phyloP scores from a whole-genome alignment of 2,888 invertebrate species.

The Dasysyrphus albostriatus region DNA sequence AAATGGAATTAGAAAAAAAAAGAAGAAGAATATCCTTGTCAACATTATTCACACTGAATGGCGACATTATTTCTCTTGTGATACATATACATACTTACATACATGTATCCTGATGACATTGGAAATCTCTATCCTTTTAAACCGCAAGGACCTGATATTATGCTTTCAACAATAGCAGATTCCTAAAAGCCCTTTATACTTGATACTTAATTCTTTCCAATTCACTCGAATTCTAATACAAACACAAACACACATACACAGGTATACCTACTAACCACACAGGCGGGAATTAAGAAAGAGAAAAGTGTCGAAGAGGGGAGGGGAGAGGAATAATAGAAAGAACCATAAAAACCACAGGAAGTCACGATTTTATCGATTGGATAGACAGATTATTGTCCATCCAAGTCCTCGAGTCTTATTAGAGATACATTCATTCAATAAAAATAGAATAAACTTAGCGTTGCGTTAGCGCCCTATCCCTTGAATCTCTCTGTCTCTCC shows the following conservation, averaged over 20 bases:
- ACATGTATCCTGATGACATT: slow-evolving; percentile 44
- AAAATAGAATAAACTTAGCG: slow-evolving; percentile 64
- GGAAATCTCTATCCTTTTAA: slow-evolving; percentile 68
- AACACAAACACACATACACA: slow-evolving; percentile 16
- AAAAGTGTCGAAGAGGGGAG: not conserved
- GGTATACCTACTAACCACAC: not conserved
- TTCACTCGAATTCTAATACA: slow-evolving; percentile 14
- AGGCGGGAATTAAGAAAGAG: not conserved
- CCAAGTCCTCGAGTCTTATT: slow-evolving; percentile 65
- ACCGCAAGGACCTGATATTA: slow-evolving; percentile 58
- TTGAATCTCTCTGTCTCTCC: not conserved
- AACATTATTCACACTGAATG: slow-evolving; percentile 68
- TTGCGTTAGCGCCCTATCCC: slow-evolving; percentile 19
- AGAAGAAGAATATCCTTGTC: slow-evolving; percentile 56
- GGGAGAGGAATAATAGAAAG: slow-evolving; percentile 18
- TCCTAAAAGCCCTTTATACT: slow-evolving; percentile 31
- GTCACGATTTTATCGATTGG: slow-evolving; percentile 68
- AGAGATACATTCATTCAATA: slow-evolving; percentile 69
- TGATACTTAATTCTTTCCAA: slow-evolving; percentile 38
- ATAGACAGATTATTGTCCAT: slow-evolving; percentile 67
- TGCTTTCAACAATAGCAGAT: slow-evolving; percentile 62
- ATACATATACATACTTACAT: slow-evolving; percentile 1
- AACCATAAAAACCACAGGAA: slow-evolving; percentile 54
- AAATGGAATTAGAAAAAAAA: slow-evolving; percentile 29
- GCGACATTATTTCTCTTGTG: slow-evolving; percentile 51